Conservation (phyloP, 2,797 vertebrate species). For the Pipistrellus nathusii region DNA sequence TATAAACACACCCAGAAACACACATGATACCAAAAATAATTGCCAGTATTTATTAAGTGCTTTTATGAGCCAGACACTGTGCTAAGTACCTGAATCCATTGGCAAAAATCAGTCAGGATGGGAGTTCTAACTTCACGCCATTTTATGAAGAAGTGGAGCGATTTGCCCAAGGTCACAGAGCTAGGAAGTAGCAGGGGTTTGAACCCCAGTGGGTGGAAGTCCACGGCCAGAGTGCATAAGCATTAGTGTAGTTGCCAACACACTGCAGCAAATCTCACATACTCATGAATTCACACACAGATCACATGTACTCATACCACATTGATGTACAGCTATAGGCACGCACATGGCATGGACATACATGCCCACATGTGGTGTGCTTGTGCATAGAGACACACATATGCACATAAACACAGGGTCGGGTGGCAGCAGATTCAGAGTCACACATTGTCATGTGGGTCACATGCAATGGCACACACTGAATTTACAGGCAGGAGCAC, state of each 20-base stretch:
- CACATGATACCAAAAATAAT: not conserved
- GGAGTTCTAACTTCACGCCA: not conserved
- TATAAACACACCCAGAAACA: not conserved
- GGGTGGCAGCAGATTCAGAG: not conserved
- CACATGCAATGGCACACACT: not conserved
- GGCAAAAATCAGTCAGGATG: not conserved
- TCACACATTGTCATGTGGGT: not conserved
- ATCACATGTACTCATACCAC: not conserved
- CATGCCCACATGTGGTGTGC: not conserved
- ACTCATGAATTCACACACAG: not conserved
- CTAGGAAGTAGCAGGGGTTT: not conserved
- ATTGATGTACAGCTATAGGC: not conserved
- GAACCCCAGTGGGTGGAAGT: not conserved
- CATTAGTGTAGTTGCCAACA: not conserved
- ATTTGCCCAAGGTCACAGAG: not conserved
- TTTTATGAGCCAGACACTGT: not conserved
- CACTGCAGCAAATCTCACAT: not conserved
- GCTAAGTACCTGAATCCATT: not conserved
- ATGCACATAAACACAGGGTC: conserved; percentile 47
- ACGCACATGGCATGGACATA: not conserved
- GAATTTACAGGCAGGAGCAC: conserved; percentile 77
- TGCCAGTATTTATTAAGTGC: not conserved
- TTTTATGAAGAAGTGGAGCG: not conserved
- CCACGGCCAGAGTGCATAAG: not conserved
- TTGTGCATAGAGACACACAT: conserved; percentile 74